Percentiles rank a stretch among this genome's conserved stretches.
Conservation (phyloP, 1,140 invertebrate species). For the Charaxes varanes region DNA sequence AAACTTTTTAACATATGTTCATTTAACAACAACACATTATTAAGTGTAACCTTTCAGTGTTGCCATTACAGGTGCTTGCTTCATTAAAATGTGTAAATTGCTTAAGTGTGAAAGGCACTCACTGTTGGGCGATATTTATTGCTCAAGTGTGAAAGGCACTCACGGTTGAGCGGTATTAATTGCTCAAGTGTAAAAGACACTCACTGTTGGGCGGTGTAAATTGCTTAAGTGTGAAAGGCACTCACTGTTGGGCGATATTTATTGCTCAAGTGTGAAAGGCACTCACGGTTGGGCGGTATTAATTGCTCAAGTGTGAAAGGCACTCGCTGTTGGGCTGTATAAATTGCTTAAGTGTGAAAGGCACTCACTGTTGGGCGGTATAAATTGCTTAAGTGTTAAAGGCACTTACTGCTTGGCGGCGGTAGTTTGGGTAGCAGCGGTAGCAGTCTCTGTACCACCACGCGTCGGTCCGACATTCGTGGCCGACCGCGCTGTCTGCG, state of each 20-base stretch:
- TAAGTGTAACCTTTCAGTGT: no score
- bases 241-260: not conserved
- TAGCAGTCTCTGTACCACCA: conserved; percentile 49
- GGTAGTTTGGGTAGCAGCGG: conserved; percentile 54
- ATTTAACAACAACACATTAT: no score
- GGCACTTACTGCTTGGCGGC: conserved; percentile 35
- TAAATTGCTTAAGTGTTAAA: not conserved
- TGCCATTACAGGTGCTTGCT: no score
- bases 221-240: no score
- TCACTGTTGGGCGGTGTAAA: no score
- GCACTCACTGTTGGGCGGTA: conserved; percentile 27
- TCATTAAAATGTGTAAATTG: no score
- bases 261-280: not conserved
- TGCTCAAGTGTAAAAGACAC: no score
- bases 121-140: no score
- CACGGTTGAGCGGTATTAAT: no score
- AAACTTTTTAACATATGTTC: no score
- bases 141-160: no score
- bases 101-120: no score
- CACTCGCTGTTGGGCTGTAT: conserved; percentile 26
- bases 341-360: not conserved
- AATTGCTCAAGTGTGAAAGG: not conserved
- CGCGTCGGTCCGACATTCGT: conserved; percentile 29
- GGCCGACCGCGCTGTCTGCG: conserved; percentile 37
- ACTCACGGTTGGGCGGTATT: conserved; percentile 27